A percentile compares a stretch with the other conserved stretches of the same genome.
These are phyloP conservation scores for Hystrix cristata DNA, from an alignment of 2,113 vertebrate genomes.

Conservation along the genomic window DNA sequence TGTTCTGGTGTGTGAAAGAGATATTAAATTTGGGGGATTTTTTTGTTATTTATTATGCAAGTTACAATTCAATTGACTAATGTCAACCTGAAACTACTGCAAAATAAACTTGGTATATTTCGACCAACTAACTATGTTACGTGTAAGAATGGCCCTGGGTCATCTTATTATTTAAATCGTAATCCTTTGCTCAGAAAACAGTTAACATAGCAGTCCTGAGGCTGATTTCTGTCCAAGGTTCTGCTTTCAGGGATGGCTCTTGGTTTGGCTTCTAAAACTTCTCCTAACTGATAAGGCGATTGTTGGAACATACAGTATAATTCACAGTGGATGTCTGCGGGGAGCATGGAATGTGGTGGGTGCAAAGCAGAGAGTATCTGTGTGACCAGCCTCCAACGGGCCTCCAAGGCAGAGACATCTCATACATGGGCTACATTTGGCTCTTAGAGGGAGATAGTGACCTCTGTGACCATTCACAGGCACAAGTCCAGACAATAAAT, in stretches of 20 bases:
- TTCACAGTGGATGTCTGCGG: background rate
- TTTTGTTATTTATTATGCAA: background rate
- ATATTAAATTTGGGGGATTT: background rate
- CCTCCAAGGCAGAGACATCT: background rate
- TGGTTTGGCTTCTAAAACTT: background rate
- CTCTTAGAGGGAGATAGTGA: background rate
- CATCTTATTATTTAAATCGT: background rate
- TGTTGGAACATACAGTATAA: background rate
- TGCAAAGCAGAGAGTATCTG: background rate
- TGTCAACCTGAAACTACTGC: background rate
- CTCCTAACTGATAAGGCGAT: background rate
- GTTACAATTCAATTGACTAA: background rate
- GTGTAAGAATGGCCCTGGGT: background rate
- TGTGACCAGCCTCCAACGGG: background rate
- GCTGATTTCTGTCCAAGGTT: background rate
- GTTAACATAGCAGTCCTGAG: background rate
- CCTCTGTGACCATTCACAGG: background rate
- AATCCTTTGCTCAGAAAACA: background rate
- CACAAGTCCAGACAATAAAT: background rate
- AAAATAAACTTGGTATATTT: background rate
- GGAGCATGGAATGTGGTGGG: background rate
- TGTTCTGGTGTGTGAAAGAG: background rate
- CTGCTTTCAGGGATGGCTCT: background rate
- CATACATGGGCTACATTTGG: fast-evolving
- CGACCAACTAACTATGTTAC: background rate